Base-by-base conservation (phyloP, 2,797 vertebrate genomes). In the Karalla daura region DNA sequence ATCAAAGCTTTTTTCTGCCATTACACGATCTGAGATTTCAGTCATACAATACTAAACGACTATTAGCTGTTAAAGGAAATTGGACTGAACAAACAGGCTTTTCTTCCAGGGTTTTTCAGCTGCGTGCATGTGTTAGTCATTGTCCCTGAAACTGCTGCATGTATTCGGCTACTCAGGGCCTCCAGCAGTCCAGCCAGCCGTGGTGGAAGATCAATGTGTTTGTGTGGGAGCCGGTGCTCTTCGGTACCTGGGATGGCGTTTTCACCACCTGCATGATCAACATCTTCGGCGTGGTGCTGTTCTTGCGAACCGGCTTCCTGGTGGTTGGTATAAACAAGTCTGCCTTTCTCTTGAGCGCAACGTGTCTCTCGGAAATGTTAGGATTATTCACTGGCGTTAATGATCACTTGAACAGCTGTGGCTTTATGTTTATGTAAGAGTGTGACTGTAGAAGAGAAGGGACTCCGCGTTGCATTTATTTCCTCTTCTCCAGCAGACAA, bases 231-330 rank as follows among this genome's bases (percentile, higher is more conserved):
- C 97, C 98, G 0, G 96, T 99, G 70, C 94, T 98, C 45, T 99
- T 99, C 18, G 97, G 98, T 21, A 98, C 97, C 0, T 99, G 98
- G 98, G 98, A 99, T 35, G 98, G 98, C 0, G 97, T 99, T 68
- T 99, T 99, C 81, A 99, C 98, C 6, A 98, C 98, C 67, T 99
- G 98, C 84, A 98, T 99, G 97, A 99, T 99, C 93, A 99, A 99
- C 86, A 99, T 99, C 80, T 99, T 99, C 66, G 98, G 98, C 20
- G 98, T 99, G 21, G 97, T 99, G 72, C 94, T 99, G 41, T 99
- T 99, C 81, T 89, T 99, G 53, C 94, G 97, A 56, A 99, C 98
- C 0, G 98, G 98, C 40, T 99, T 95, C 95, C 92, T 99, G 0
- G 98, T 99, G 94, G 98, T 98, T 65, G 95, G 97, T 92, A 25